Conservation (phyloP, 2,888 invertebrate species). For the Craniophora ligustri region DNA sequence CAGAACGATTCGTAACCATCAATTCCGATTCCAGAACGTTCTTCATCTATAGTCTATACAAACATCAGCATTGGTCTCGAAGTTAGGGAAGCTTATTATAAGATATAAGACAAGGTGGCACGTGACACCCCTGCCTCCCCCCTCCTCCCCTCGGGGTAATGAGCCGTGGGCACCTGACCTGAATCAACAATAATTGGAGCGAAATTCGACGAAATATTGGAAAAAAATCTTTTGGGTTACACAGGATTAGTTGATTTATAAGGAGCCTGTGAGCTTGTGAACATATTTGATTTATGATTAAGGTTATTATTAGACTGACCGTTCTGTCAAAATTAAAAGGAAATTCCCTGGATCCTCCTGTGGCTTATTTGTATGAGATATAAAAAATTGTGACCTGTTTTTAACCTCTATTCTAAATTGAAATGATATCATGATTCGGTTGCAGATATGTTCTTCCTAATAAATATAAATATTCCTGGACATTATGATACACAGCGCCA, state of each 20-base stretch:
- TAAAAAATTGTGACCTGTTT: too few species aligned
- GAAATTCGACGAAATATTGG: conserved; percentile 17
- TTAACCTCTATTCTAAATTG: too few species aligned
- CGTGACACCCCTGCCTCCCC: conserved; percentile 27
- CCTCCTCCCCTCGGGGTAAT: conserved; percentile 27
- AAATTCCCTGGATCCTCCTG: too few species aligned
- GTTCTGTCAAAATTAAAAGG: too few species aligned
- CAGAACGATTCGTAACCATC: too few species aligned
- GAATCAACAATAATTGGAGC: conserved; percentile 36
- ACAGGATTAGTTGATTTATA: conserved; percentile 7
- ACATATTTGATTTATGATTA: neutral
- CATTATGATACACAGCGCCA: too few species aligned
- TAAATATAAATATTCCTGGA: too few species aligned
- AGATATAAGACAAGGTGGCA: conserved; percentile 22
- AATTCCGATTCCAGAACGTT: conserved; percentile 4
- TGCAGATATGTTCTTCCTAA: too few species aligned
- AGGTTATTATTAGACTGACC: neutral
- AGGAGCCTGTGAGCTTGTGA: neutral
- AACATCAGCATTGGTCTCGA: neutral
- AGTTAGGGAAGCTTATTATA: conserved; percentile 1
- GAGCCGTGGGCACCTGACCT: conserved; percentile 38
- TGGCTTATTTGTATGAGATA: too few species aligned
- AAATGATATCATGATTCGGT: too few species aligned
- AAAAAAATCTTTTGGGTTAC: neutral
- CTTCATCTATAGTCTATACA: neutral